These are phyloP conservation scores for Lycocerus yunnanus DNA, from an alignment of 2,888 invertebrate genomes.

Conservation along the genomic window DNA sequence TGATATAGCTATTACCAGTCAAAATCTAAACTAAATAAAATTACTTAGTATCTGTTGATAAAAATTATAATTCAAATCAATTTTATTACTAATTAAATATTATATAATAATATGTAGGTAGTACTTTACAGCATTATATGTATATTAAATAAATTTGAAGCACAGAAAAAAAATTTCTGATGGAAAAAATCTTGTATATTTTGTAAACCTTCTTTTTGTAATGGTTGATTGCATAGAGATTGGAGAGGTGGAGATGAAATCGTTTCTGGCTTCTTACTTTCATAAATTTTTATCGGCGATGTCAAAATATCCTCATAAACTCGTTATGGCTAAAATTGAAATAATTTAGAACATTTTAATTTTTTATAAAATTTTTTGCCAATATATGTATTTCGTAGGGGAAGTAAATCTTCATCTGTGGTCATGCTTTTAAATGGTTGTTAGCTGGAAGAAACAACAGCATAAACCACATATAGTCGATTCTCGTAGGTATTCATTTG, in stretches of 20 bases:
- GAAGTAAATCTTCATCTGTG: slow-evolving; percentile 45
- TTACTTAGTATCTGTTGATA: too few relatives aligned
- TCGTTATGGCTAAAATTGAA: slow-evolving; percentile 37
- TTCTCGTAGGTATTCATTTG: slow-evolving; percentile 49
- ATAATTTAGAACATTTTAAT: background rate
- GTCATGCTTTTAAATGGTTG: slow-evolving; percentile 52
- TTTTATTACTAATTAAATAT: too few relatives aligned
- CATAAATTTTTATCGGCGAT: slow-evolving; percentile 43
- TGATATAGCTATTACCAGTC: too few relatives aligned
- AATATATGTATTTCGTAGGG: slow-evolving; percentile 51
- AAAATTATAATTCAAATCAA: too few relatives aligned
- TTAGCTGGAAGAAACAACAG: slow-evolving; percentile 54
- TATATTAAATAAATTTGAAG: too few relatives aligned
- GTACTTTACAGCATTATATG: too few relatives aligned
- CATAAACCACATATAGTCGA: slow-evolving; percentile 57
- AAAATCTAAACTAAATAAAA: too few relatives aligned
- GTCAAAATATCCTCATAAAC: slow-evolving; percentile 53
- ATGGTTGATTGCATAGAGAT: slow-evolving; percentile 47
- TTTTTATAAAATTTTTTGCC: slow-evolving; percentile 39
- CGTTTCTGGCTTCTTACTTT: slow-evolving; percentile 7
- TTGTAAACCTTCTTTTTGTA: slow-evolving; percentile 46
- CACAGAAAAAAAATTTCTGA: too few relatives aligned
- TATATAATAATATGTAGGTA: too few relatives aligned
- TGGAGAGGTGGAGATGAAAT: slow-evolving; percentile 36
- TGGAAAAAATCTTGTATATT: too few relatives aligned